Evolutionary conservation across 2,888 invertebrate species (phyloP).

Genomic region (Drosophila koepferae): DNA sequence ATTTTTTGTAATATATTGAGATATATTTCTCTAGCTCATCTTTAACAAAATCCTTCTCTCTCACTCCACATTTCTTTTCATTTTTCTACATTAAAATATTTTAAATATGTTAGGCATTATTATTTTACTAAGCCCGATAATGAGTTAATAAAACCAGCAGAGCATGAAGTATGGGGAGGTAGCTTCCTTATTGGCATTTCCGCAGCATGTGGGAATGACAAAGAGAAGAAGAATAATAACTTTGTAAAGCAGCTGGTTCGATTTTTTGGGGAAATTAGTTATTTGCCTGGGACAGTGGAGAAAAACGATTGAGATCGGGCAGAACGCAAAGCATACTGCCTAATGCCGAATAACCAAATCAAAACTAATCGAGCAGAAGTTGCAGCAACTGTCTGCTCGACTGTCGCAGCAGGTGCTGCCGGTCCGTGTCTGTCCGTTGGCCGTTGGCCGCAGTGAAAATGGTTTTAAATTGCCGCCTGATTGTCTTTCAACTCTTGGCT

Average conservation of each 20-base stretch:
- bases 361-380: constrained; percentile 80
- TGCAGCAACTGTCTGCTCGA: constrained; percentile 55
- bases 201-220: constrained; percentile 3
- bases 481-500: constrained; percentile 74
- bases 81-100: no score
- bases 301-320: constrained; percentile 21
- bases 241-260: constrained; percentile 51
- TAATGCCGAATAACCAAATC: constrained; percentile 78
- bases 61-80: no score
- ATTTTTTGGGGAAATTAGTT: constrained; percentile 53
- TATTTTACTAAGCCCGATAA: not conserved
- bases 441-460: constrained; percentile 72
- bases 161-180: not conserved
- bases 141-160: not conserved
- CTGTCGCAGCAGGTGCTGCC: constrained; percentile 52
- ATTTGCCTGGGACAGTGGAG: constrained; percentile 20
- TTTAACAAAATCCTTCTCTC: no score
- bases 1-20: no score
- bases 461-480: constrained; percentile 78
- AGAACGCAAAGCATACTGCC: constrained; percentile 60
- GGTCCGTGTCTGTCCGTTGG: constrained; percentile 30
- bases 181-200: not conserved
- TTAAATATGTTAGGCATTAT: not conserved
- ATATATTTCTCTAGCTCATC: no score
- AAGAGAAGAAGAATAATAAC: constrained; percentile 24